Conservation (phyloP, 2,113 vertebrate genomes). For the Callocephalon fimbriatum region DNA sequence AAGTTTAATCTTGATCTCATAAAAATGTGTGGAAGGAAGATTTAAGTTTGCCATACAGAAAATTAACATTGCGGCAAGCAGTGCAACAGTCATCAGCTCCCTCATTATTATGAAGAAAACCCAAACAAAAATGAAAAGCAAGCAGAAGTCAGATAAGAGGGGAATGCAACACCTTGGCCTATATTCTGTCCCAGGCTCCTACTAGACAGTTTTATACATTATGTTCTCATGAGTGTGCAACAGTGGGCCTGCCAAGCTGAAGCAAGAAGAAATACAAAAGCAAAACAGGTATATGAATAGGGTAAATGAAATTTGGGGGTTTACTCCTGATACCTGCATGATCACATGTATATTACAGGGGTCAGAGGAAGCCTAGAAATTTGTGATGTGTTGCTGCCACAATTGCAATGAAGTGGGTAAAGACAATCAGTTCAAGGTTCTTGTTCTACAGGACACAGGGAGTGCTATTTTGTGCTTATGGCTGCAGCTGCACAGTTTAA, state of each 20-base stretch:
- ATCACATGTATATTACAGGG: fast-evolving
- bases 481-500: neutral
- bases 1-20: neutral
- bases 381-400: neutral
- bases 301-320: neutral
- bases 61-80: neutral
- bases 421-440: neutral
- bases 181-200: neutral
- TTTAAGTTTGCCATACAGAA: neutral
- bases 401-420: neutral
- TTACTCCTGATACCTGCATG: neutral
- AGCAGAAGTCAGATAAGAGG: neutral
- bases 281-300: neutral
- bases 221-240: neutral
- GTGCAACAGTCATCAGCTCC: neutral
- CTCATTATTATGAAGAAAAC: neutral
- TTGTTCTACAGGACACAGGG: neutral
- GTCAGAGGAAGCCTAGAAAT: neutral
- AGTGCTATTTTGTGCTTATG: neutral
- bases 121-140: too few species aligned
- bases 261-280: neutral
- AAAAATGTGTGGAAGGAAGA: neutral
- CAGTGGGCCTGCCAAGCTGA: neutral
- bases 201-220: neutral
- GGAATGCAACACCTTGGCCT: neutral